Evolutionary conservation across 1,140 invertebrate genomes (phyloP), one percentile per base, ranked within the genome.

Genomic region (Drosophila tani): DNA sequence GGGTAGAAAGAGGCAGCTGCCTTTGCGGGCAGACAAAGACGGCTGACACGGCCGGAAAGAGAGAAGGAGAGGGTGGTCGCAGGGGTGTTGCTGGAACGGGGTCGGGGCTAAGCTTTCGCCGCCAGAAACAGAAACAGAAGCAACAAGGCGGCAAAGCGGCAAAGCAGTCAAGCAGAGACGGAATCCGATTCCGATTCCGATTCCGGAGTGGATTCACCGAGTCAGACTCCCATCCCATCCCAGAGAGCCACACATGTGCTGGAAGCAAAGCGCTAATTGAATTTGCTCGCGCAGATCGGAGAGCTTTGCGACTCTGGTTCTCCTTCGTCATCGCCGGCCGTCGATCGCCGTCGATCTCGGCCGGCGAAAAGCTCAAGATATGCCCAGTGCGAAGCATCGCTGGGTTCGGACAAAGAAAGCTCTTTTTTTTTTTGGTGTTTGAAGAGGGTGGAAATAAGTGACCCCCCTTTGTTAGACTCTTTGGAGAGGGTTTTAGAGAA

Each of bases 51-150:
- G 51, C 51, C 32, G 7, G 53, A 56, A 55, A 56, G 53, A 56
- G 35, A 40, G 19, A 9, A 35, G 1, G 3, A 19, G 59, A 6
- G 24, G 6, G 8, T 5, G 14, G 38, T 5, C 14, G 29, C 43
- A 12, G 50, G 64, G 24, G 35, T 59, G 29, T 40, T 68, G 63
- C 55, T 68, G 63, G 50, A 46, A 46, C 38, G 19, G 62, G 58
- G 75, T 51, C 53, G 73, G 62, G 50, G 47, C 50, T 21, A 56
- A 74, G 82, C 77, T 84, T 85, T 84, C 47, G 59, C 68, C 55
- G 45, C 29, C 12, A 45, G 35, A 70, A 67, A 15, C 27, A 29
- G 63, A 8, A 32, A 21, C 51, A 55, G 35, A 19, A 53, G 24
- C 50, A 5, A 19, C 51, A 53, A 53, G 12, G 11, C 50, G 6